phyloP scores from a whole-genome alignment of 1,140 invertebrate species.

The Epicauta chinensis region DNA sequence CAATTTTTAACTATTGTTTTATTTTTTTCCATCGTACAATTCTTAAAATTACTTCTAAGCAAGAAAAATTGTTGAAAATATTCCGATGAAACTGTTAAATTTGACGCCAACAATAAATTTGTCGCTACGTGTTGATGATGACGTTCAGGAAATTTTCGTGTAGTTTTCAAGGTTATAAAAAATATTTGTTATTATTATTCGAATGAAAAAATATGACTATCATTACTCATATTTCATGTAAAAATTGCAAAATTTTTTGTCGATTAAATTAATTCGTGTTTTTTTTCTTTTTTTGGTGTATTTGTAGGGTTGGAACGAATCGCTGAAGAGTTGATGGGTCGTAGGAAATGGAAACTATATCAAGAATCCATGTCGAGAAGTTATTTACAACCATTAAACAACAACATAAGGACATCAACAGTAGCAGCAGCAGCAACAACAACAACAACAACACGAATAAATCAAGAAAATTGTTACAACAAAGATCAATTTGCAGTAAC shows the following conservation, averaged over 20 bases:
- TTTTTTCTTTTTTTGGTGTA: neutral
- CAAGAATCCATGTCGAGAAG: conserved; percentile 70
- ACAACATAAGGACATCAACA: conserved; percentile 37
- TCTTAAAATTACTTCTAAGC: neutral
- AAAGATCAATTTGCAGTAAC: conserved; percentile 10
- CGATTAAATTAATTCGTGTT: neutral
- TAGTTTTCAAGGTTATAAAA: neutral
- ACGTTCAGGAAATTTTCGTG: neutral
- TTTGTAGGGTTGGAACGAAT: conserved; percentile 90
- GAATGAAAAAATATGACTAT: neutral
- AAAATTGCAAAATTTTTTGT: neutral
- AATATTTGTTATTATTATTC: neutral
- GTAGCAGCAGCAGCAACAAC: conserved; percentile 25
- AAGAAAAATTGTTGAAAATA: neutral
- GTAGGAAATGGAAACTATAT: conserved; percentile 88
- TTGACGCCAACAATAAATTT: neutral
- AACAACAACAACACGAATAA: conserved; percentile 25
- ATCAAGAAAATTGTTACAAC: conserved; percentile 20
- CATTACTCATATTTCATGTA: neutral
- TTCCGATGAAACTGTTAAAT: neutral
- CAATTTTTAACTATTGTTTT: neutral
- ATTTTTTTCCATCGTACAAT: neutral
- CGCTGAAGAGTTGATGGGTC: conserved; percentile 92
- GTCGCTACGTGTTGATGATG: neutral
- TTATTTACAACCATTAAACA: conserved; percentile 45